Conservation (phyloP, 2,113 vertebrate genomes). For the Tenrec ecaudatus region DNA sequence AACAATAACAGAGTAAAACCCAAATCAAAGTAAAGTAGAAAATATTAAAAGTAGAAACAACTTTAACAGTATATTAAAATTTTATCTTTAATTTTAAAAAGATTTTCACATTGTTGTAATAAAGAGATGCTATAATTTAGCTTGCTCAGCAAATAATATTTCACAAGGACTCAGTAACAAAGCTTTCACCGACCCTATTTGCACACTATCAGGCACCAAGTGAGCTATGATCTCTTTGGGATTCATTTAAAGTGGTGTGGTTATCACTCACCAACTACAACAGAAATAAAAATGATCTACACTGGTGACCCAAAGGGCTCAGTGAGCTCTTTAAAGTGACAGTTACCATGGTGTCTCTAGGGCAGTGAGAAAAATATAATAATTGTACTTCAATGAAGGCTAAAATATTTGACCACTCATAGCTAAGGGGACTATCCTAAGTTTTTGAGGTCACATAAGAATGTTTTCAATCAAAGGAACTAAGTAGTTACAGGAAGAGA, state of each 20-base stretch:
- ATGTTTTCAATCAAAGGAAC: not conserved
- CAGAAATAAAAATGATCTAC: not conserved
- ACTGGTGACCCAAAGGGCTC: not conserved
- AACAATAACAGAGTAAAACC: too few species aligned
- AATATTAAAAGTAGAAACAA: not conserved
- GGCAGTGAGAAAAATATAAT: not conserved
- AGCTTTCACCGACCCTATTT: not conserved
- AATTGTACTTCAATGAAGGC: not conserved
- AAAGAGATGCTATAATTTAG: slow-evolving; percentile 26
- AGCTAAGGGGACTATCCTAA: not conserved
- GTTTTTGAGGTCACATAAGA: not conserved
- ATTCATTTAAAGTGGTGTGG: not conserved
- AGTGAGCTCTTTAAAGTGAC: slow-evolving; percentile 24
- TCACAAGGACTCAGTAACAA: not conserved
- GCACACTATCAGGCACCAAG: not conserved
- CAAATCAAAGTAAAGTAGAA: too few species aligned
- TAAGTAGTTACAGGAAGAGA: not conserved
- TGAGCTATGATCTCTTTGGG: not conserved
- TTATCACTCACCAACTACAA: not conserved
- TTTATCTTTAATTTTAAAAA: slow-evolving; percentile 31
- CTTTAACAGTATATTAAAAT: slow-evolving; percentile 57
- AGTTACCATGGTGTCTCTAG: not conserved
- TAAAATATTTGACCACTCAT: not conserved
- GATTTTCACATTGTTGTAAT: not conserved
- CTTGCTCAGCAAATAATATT: not conserved